A percentile compares a stretch with the other conserved stretches of the same genome.
These are phyloP conservation scores for Himalopsyche japonica DNA, from an alignment of 2,888 invertebrate genomes.

Conservation along the genomic window DNA sequence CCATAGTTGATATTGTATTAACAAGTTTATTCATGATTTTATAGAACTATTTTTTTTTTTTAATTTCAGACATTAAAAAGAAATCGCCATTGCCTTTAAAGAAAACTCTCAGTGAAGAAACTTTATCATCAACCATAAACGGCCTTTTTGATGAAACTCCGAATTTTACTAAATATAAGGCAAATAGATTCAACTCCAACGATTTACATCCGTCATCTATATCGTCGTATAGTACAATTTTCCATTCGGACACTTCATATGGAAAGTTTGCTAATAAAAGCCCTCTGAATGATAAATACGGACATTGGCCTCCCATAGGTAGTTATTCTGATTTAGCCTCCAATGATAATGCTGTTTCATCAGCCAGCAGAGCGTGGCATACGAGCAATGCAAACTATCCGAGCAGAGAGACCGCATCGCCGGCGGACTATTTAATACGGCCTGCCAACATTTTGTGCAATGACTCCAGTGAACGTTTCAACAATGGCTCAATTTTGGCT, in stretches of 20 bases:
- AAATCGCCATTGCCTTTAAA: slow-evolving; percentile 51
- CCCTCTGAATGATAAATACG: slow-evolving; percentile 46
- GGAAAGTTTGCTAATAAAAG: slow-evolving; percentile 50
- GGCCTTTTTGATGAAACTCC: slow-evolving; percentile 47
- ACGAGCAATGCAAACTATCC: slow-evolving; percentile 6
- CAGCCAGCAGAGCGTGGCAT: slow-evolving; percentile 22
- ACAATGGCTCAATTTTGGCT: slow-evolving; percentile 14
- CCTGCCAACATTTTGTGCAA: slow-evolving; percentile 8
- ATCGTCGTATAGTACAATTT: slow-evolving; percentile 44
- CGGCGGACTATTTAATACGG: slow-evolving; percentile 8
- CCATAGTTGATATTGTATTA: too few species aligned
- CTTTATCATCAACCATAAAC: slow-evolving; percentile 46
- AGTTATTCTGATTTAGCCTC: slow-evolving; percentile 34
- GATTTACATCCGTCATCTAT: slow-evolving; percentile 43
- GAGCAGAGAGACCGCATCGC: background rate
- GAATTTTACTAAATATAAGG: slow-evolving; percentile 40
- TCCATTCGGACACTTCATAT: slow-evolving; percentile 15
- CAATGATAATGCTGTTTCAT: slow-evolving; percentile 4
- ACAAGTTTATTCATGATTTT: too few species aligned
- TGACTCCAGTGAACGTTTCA: slow-evolving; percentile 20
- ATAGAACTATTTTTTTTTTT: background rate
- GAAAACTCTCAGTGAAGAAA: slow-evolving; percentile 56
- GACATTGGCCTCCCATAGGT: slow-evolving; percentile 50
- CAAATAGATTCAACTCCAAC: slow-evolving; percentile 44
- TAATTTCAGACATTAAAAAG: slow-evolving; percentile 8